Percentiles rank a stretch among this genome's conserved stretches.
Conservation (phyloP, 2,797 vertebrate genomes). For the Euthynnus affinis region DNA sequence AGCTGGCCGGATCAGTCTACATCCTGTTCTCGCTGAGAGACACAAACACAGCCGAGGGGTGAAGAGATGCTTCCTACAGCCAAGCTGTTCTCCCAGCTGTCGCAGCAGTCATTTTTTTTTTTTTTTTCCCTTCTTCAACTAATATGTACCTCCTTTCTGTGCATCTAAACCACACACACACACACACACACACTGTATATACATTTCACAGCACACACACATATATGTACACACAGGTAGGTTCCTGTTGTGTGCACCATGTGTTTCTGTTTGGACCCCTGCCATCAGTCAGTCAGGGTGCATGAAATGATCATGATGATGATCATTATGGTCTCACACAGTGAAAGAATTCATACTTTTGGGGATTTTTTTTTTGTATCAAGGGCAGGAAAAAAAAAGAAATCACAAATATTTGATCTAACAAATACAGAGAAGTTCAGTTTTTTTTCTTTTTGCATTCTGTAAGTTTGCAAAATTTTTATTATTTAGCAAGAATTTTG, state of each 20-base stretch:
- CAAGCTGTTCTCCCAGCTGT: conserved; percentile 76
- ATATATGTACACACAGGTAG: conserved; percentile 12
- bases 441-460: too few relatives aligned
- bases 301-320: background rate
- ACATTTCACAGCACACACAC: conserved; percentile 1
- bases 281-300: conserved; percentile 21
- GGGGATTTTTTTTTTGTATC: too few relatives aligned
- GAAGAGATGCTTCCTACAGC: conserved; percentile 57
- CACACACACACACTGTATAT: conserved; percentile 4
- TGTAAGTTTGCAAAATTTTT: too few relatives aligned
- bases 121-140: too few relatives aligned
- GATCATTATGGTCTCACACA: too few relatives aligned
- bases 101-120: conserved; percentile 26
- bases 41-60: conserved; percentile 38
- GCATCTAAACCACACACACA: conserved; percentile 21
- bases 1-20: conserved; percentile 58
- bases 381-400: too few relatives aligned
- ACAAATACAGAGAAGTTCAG: too few relatives aligned
- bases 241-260: conserved; percentile 10
- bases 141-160: conserved; percentile 24
- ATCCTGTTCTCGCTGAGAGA: conserved; percentile 54
- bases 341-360: too few relatives aligned
- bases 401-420: too few relatives aligned
- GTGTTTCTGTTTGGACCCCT: conserved; percentile 27
- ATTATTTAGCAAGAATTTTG: too few relatives aligned